These are phyloP conservation scores for Nibea coibor DNA, from an alignment of 2,113 vertebrate species.

Conservation along the genomic window DNA sequence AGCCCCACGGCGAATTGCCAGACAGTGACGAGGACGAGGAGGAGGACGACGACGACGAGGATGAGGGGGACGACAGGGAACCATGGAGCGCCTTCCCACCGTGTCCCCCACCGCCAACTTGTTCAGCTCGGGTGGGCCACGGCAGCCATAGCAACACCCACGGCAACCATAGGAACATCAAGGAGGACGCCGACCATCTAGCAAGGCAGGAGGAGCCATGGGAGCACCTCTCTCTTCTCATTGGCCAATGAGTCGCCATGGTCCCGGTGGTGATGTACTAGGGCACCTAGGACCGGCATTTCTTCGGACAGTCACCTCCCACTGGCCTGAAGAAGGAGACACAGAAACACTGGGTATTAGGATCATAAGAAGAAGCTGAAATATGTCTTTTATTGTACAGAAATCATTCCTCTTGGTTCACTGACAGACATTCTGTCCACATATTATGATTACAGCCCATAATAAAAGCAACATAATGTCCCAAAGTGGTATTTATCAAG, in stretches of 20 bases:
- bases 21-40: constrained; percentile 60
- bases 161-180: constrained; percentile 79
- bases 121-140: constrained; percentile 87
- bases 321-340: constrained; percentile 81
- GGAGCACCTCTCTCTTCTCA: constrained; percentile 83
- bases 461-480: background rate
- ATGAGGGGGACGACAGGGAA: constrained; percentile 63
- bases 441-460: constrained; percentile 14
- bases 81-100: constrained; percentile 59
- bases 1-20: constrained; percentile 69
- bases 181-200: constrained; percentile 76
- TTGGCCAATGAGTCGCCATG: constrained; percentile 94
- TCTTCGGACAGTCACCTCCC: constrained; percentile 92
- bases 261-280: constrained; percentile 88
- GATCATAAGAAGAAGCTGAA: background rate
- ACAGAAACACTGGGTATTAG: constrained; percentile 11
- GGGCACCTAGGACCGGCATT: constrained; percentile 93
- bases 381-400: background rate
- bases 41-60: constrained; percentile 56
- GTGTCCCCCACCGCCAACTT: constrained; percentile 70
- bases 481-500: constrained; percentile 25
- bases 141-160: constrained; percentile 83
- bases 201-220: constrained; percentile 82
- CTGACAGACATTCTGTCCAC: constrained; percentile 24
- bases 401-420: background rate